A percentile compares a stretch with the other conserved stretches of the same genome.
phyloP scores from a whole-genome alignment of 2,888 invertebrate species.

The Eupeodes latifasciatus region DNA sequence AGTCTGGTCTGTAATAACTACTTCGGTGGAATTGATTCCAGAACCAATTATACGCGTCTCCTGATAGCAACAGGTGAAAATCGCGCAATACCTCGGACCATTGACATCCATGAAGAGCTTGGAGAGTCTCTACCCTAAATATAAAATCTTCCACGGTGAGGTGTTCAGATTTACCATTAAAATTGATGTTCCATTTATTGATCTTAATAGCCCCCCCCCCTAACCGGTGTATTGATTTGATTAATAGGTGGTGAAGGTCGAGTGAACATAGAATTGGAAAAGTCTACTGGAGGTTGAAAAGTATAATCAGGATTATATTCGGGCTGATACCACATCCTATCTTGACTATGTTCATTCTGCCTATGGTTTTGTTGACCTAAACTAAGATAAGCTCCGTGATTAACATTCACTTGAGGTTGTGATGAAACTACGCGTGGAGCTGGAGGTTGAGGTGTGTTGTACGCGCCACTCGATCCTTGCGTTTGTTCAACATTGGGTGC shows the following conservation, averaged over 20 bases:
- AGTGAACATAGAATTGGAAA: not conserved
- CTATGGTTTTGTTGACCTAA: not conserved
- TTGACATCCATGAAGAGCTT: not conserved
- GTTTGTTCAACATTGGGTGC: not conserved
- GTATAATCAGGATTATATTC: not conserved
- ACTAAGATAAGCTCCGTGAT: not conserved
- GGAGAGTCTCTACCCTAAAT: not conserved
- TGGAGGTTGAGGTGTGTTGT: not conserved
- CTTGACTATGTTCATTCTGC: not conserved
- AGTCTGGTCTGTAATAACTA: not conserved
- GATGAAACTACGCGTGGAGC: not conserved
- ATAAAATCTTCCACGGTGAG: not conserved
- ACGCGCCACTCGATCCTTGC: not conserved
- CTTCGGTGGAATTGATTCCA: not conserved
- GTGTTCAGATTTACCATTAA: not conserved
- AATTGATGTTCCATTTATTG: not conserved
- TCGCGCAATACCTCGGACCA: not conserved
- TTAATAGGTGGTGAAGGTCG: not conserved
- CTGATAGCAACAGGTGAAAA: not conserved
- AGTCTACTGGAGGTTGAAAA: not conserved
- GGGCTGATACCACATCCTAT: not conserved
- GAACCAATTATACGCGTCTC: not conserved
- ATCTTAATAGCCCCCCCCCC: not conserved
- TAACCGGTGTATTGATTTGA: too few relatives aligned
- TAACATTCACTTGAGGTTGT: not conserved